Conservation (phyloP, 2,888 invertebrate species). For the Tetrapedia diversipes region DNA sequence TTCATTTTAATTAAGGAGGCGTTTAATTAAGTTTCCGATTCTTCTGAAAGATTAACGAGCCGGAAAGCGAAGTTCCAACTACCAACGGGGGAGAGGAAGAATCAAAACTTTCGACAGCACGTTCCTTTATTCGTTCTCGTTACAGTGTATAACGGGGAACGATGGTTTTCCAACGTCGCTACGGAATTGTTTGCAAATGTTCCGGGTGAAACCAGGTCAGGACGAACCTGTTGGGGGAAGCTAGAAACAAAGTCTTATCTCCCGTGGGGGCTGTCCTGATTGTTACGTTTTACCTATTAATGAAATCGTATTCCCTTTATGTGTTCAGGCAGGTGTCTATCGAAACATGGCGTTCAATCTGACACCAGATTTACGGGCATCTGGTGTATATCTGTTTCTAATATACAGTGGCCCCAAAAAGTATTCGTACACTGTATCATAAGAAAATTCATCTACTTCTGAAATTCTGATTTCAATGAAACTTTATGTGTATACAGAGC, state of each 20-base stretch:
- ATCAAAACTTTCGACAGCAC: slow-evolving; percentile 35
- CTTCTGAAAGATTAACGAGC: slow-evolving; percentile 25
- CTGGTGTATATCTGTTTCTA: no score
- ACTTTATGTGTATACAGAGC: no score
- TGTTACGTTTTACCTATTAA: slow-evolving; percentile 64
- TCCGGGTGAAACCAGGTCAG: slow-evolving; percentile 64
- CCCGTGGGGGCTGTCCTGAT: slow-evolving; percentile 54
- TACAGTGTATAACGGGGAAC: slow-evolving; percentile 42
- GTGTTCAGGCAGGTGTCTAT: not conserved
- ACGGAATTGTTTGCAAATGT: slow-evolving; percentile 60
- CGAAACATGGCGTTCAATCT: slow-evolving; percentile 1
- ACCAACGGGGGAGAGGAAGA: slow-evolving; percentile 35
- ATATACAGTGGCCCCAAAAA: no score
- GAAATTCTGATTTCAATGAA: no score
- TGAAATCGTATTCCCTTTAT: slow-evolving; percentile 47
- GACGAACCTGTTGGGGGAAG: slow-evolving; percentile 52
- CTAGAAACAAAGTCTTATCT: slow-evolving; percentile 66
- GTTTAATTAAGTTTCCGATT: slow-evolving; percentile 48
- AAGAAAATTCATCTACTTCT: no score
- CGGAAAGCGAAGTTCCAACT: slow-evolving; percentile 3
- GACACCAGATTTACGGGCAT: no score
- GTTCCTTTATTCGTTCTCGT: slow-evolving; percentile 41
- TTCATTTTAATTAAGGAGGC: no score
- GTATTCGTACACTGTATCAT: no score
- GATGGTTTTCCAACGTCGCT: slow-evolving; percentile 40